Percentiles rank a stretch among this genome's conserved stretches.
phyloP scores from a whole-genome alignment of 2,113 vertebrate genomes.

The Sardina pilchardus region DNA sequence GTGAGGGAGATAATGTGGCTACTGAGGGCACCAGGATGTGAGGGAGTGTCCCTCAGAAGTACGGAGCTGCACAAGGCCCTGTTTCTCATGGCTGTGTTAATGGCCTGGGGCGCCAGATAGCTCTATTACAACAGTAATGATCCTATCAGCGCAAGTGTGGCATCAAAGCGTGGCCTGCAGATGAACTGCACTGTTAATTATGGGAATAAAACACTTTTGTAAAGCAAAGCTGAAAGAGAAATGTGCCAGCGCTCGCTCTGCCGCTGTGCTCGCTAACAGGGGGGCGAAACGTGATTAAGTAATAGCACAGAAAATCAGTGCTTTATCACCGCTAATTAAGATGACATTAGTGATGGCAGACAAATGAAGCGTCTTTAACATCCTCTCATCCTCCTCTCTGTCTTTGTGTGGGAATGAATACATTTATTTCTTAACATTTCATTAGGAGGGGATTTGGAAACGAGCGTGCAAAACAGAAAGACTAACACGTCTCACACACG shows the following conservation, averaged over 20 bases:
- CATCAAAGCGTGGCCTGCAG: constrained; percentile 3
- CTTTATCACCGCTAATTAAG: background rate
- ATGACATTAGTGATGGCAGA: background rate
- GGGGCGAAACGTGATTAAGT: background rate
- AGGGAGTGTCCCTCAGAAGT: too few relatives aligned
- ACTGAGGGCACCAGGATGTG: too few relatives aligned
- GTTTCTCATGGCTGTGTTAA: background rate
- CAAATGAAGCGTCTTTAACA: background rate
- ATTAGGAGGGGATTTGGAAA: background rate
- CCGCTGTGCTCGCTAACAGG: background rate
- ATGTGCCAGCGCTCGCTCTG: background rate
- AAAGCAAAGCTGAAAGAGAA: background rate
- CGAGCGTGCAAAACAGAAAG: background rate
- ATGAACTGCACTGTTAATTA: constrained; percentile 3
- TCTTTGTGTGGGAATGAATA: background rate
- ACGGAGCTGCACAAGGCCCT: background rate
- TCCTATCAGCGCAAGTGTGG: background rate
- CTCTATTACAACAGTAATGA: constrained; percentile 3
- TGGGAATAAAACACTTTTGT: background rate
- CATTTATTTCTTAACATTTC: background rate
- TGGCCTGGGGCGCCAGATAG: background rate
- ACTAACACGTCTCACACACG: background rate
- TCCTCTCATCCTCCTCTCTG: background rate
- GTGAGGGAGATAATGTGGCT: too few relatives aligned
- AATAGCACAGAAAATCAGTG: background rate